These are phyloP conservation scores for Synanthedon andrenaeformis DNA, from an alignment of 2,888 invertebrate species.

Conservation along the genomic window DNA sequence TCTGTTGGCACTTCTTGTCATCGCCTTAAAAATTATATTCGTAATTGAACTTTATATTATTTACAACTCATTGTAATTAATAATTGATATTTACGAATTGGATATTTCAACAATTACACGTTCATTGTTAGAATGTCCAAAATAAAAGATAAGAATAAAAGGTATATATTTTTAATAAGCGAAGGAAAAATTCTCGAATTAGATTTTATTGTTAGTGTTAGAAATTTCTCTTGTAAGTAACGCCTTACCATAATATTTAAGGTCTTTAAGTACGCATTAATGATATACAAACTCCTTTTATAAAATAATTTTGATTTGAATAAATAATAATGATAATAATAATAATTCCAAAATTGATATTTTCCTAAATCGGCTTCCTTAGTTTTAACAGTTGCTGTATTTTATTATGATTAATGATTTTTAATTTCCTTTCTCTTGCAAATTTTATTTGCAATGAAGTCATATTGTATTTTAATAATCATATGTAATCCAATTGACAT, in stretches of 20 bases:
- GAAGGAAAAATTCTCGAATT: background rate
- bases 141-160: background rate
- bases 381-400: conserved; percentile 3
- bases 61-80: no score
- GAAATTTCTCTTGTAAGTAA: conserved; percentile 19
- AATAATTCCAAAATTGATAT: conserved; percentile 15
- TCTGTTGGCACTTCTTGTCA: no score
- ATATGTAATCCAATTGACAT: conserved; percentile 6
- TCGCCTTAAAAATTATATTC: no score
- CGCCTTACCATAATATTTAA: conserved; percentile 38
- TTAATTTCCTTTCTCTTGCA: background rate
- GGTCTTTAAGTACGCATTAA: background rate
- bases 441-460: background rate
- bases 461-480: background rate
- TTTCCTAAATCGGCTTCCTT: conserved; percentile 39
- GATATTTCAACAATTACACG: no score
- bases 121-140: no score
- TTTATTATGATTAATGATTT: background rate
- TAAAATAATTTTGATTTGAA: background rate
- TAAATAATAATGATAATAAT: background rate
- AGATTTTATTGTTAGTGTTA: background rate
- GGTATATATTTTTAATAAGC: background rate
- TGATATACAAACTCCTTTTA: background rate
- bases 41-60: no score
- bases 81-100: no score